These are phyloP conservation scores for Cricetomys ansorgei DNA, from an alignment of 2,113 vertebrate species.

Conservation along the genomic window DNA sequence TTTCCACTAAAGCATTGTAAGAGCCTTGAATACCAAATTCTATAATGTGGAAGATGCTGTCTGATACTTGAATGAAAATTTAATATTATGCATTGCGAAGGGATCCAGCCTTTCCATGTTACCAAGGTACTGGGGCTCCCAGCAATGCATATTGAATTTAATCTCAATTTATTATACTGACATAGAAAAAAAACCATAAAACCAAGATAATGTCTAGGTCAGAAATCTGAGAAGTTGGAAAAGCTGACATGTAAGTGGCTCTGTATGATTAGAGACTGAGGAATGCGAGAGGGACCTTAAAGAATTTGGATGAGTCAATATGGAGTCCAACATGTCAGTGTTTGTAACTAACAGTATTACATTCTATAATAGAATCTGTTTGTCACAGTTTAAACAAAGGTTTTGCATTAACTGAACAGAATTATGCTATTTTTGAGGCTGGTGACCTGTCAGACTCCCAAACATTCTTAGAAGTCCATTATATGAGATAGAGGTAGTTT, in stretches of 20 bases:
- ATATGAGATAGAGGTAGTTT: not conserved
- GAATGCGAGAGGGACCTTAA: not conserved
- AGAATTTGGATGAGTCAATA: not conserved
- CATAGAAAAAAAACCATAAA: not conserved
- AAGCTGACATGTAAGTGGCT: not conserved
- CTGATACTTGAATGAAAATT: not conserved
- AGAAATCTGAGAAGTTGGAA: slow-evolving; percentile 1
- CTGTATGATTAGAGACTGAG: not conserved
- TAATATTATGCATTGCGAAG: no score
- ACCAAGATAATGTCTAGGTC: not conserved
- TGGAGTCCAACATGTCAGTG: not conserved
- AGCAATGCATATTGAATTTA: not conserved
- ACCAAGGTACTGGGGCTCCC: no score
- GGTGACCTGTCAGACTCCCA: not conserved
- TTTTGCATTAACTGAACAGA: not conserved
- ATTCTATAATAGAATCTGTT: not conserved
- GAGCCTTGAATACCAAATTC: not conserved
- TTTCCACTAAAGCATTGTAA: not conserved
- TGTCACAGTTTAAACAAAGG: not conserved
- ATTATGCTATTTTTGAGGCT: not conserved
- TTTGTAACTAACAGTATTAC: not conserved
- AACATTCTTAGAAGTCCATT: not conserved
- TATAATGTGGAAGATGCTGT: not conserved
- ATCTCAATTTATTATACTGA: not conserved
- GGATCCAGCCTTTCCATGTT: no score